Base-by-base conservation (phyloP, 2,797 vertebrate species). In the Leptoclinus maculatus region DNA sequence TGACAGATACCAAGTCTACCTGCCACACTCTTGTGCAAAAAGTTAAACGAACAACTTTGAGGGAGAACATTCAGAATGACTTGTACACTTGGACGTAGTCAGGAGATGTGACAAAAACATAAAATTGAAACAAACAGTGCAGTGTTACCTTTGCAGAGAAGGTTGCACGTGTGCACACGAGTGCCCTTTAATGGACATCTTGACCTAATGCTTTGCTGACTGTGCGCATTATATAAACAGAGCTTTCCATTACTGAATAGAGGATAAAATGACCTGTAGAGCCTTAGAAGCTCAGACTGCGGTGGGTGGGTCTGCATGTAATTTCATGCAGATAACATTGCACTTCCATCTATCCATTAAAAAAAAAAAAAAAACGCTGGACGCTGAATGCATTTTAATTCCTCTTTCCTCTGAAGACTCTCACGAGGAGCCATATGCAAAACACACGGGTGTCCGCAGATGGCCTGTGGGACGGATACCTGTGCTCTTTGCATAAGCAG, bases 381-480 rank as follows among this genome's bases (percentile, higher is more conserved):
- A 69, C 14, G 5, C 36, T 45, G 64, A 67, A 69, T 83, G 66
- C 66, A 74, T 78, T 76, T 79, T 32, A 82, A 84, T 74, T 56
- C 32, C 23, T 17, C 56, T 21, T 47, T 51, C 43, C 65, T 47
- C 45, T 36, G 39, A 63, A 74, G 25, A 36, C 41, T 66, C 43
- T 63, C 34, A 27, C 29, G 51, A 25, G 56, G 41, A 76, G 43
- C 38, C 53, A 39, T 60, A 43, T 82, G 59, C 41, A 74, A 67
- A 84, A 64, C 51, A 45, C 59, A 29, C 16, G 69, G 60, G 23
- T 67, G 57, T 54, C 59, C 13, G 27, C 69, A 71, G 74, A 76
- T 65, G 75, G 66, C 59, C 53, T 11, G 47, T 71, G 56, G 53
- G 53, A 63, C 3, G 3, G 54, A 56, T 13, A 5, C 45, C 63